Evolutionary conservation across 92 coral and sea anemone species (phyloP), one percentile per base, ranked within the genome.

Genomic region (Actinostola sp.): DNA sequence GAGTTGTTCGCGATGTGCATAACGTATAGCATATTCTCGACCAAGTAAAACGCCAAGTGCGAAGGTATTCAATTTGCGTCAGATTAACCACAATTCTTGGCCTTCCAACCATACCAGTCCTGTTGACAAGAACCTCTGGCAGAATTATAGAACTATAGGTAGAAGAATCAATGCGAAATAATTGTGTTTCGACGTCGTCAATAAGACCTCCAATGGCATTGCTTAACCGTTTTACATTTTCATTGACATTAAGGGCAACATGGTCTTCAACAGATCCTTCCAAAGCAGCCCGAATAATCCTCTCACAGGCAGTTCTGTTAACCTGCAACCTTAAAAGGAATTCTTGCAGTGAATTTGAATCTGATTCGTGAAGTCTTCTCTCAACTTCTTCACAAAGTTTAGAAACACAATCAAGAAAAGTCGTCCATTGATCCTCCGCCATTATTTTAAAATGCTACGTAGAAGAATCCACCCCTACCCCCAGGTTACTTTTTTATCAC

Each of bases 11-110:
- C 14, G 82, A 81, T 2, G 73, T 28, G 23, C 77, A 62, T 24
- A 82, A 32, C 1, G 72, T 52, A n/a, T 39, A 54, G 31, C 66
- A 39, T 3, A 81, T 64, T 23, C 86, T 72, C n/a, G 80, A 50
- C 86, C 80, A 81, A 1, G 86, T 30, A 72, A 81, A 81, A 3
- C 55, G 27, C 86, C 80, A 81, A 16, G 61, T 55, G 3, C 86
- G 61, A 11, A 80, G 66, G 26, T 63, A 80, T 5, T 80, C 85
- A 3, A 79, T 50, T 27, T 79, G 84, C 15, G 49, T 54, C 0
- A 80, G 17, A 32, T 80, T 80, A 0, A 81, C 48, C 0, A 17
- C 44, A 1, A 72, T 9, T 23, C 51, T 35, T 2, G 86, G 86
- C 63, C 86, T 54, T 14, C 80, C 81, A 4, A 67, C 72, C 26